Evolutionary conservation across 2,888 invertebrate genomes (phyloP), one percentile per base, ranked within the genome.

Genomic region (Megamerina dolium): DNA sequence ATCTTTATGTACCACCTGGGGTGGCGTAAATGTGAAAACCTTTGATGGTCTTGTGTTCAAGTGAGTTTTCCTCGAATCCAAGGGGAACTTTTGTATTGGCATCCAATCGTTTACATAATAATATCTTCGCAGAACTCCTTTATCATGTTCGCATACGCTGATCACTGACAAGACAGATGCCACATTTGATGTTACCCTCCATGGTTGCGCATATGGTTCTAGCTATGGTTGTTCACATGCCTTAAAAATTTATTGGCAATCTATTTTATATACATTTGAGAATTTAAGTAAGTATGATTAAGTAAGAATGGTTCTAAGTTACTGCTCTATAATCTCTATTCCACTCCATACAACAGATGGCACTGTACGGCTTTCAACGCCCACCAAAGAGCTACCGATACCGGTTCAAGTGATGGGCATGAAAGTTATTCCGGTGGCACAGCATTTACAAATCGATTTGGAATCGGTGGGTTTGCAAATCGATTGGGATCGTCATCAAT

Each of bases 11-110:
- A 78, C 84, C 42, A 80, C 83, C 2, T 92, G 91, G 91, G 82
- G 83, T 18, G 85, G 85, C 23, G 75, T 77, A 13, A 89, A 90
- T 68, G 83, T 83, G 57, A 86, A 88, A 66, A 89, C 90, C 0
- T 91, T 91, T 59, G 90, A 92, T 70, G 88, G 88, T 6, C 77
- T 79, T 56, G 77, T 89, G 35, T 83, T 79, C 59, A 82, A 81
- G 83, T 83, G 51, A 51, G 60, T 53, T 39, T 10, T 23, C 6
- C 10, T 23, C 10, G 23, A 23, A 23, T 6, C 23, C 10, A 8
- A 8, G 8, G 10, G 10, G 6, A 8, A 23, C 23, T 23, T 10
- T 23, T 8, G 10, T 23, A 23, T 23, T 23, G n/a, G n/a, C n/a
- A n/a, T 46, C 17, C 14, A 33, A 34, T 41, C 8, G 23, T 8